Base-by-base conservation (phyloP, 2,888 invertebrate species). In the Acanthosepion esculentum region DNA sequence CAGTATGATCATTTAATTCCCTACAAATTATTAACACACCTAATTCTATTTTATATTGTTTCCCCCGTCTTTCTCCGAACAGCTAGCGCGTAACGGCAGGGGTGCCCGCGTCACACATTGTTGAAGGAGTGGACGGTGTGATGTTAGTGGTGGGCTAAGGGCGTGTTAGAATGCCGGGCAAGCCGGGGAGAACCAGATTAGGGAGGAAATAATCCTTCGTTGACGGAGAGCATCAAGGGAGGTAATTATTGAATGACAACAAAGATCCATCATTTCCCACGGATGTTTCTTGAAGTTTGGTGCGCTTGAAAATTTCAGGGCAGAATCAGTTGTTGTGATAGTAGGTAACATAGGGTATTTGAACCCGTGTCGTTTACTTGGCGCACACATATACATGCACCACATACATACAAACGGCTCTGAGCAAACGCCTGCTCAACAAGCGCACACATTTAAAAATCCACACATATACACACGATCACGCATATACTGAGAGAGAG, bases 21-120 rank as follows among this genome's bases (percentile, higher is more conserved):
- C 78, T 78, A 78, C 78, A 78, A 78, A 78, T 78, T 78, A 78
- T 78, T 78, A 78, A 78, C 78, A 78, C n/a, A n/a, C n/a, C 78
- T 78, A 78, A 78, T 78, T 78, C n/a, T 78, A n/a, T 78, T 78
- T n/a, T 78, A 78, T 78, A 78, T 33, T 33, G 78, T 78, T 78
- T 78, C 78, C 5, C 41, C 78, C 78, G 78, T 78, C 78, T n/a
- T 12, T 78, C 78, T 78, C 78, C 15, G n/a, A 78, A n/a, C 78
- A 18, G 33, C n/a, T n/a, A 33, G 10, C 78, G 78, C 23, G 12
- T n/a, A 78, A n/a, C 78, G n/a, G 33, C 78, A 78, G 78, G 78
- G 78, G 78, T 8, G 78, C 78, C 5, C n/a, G n/a, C n/a, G n/a
- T 33, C 78, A 18, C 78, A n/a, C 78, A 78, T 33, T n/a, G 15